Percentiles rank a stretch among this genome's conserved stretches.
Conservation (phyloP, 2,888 invertebrate genomes). For the Chymomyza caudatula region DNA sequence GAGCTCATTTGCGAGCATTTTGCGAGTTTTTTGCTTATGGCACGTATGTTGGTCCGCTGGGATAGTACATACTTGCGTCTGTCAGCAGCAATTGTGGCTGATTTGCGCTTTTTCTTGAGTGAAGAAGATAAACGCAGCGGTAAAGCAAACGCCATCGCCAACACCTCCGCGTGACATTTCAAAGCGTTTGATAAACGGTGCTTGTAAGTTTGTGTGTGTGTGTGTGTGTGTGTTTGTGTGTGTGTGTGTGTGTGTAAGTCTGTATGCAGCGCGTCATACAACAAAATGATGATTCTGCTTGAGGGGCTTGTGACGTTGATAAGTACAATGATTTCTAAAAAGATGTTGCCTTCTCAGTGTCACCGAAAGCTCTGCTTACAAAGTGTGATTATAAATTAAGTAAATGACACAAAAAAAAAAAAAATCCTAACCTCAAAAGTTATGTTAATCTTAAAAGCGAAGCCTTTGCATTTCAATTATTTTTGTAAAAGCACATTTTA, state of each 20-base stretch:
- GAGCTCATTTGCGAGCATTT: too few species aligned
- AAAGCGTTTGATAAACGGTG: constrained; percentile 61
- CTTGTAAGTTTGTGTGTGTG: constrained; percentile 9
- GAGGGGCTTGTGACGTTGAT: constrained; percentile 44
- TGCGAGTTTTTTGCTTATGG: too few species aligned
- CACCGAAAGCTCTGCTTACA: neutral
- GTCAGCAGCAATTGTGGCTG: constrained; percentile 69
- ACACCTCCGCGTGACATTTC: constrained; percentile 42
- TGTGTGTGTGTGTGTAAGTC: constrained; percentile 39
- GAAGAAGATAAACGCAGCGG: constrained; percentile 37
- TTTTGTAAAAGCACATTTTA: neutral
- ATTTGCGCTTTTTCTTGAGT: constrained; percentile 60
- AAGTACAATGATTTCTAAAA: constrained; percentile 57
- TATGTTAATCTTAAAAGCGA: neutral
- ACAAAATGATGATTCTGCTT: neutral
- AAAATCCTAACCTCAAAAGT: neutral
- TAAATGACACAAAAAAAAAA: neutral
- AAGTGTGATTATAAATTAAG: neutral
- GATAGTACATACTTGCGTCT: constrained; percentile 54
- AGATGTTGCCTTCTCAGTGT: constrained; percentile 4
- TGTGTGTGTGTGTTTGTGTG: constrained; percentile 4
- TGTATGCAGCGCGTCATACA: constrained; percentile 5
- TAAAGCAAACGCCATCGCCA: constrained; percentile 24
- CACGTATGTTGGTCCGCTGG: too few species aligned
- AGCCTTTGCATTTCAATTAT: neutral